Conservation (phyloP, 2,113 vertebrate genomes). For the Oostethus manadensis region DNA sequence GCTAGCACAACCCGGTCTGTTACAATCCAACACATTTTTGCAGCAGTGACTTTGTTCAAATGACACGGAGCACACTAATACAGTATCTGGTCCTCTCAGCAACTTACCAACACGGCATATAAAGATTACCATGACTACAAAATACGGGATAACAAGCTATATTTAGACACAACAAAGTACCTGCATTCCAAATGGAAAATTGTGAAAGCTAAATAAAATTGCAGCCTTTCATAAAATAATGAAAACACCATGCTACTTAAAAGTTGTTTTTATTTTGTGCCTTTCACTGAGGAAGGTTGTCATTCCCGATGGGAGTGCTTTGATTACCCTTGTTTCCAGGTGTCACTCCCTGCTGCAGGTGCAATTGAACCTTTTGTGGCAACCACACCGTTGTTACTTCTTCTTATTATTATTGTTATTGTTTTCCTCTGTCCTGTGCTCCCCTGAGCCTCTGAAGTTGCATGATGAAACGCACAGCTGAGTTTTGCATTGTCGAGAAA, state of each 20-base stretch:
- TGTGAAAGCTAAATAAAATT: no score
- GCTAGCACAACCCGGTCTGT: no score
- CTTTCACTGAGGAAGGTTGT: constrained; percentile 12
- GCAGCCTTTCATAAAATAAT: constrained; percentile 6
- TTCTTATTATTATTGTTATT: constrained; percentile 25
- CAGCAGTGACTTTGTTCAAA: no score
- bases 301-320: constrained; percentile 12
- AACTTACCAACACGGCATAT: no score
- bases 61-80: no score
- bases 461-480: constrained; percentile 54
- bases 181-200: no score
- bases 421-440: constrained; percentile 38
- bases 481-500: constrained; percentile 19
- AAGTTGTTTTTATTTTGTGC: constrained; percentile 24
- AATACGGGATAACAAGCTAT: no score
- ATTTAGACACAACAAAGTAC: no score
- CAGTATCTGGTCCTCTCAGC: no score
- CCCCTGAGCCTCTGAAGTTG: constrained; percentile 37
- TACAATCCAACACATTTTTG: no score
- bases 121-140: no score
- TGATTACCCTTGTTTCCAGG: constrained; percentile 41
- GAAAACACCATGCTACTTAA: not conserved
- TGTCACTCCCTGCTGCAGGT: constrained; percentile 21
- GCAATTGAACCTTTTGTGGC: constrained; percentile 24
- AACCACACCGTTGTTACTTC: constrained; percentile 24